phyloP scores from a whole-genome alignment of 2,888 invertebrate species.

The Conomelus anceps region DNA sequence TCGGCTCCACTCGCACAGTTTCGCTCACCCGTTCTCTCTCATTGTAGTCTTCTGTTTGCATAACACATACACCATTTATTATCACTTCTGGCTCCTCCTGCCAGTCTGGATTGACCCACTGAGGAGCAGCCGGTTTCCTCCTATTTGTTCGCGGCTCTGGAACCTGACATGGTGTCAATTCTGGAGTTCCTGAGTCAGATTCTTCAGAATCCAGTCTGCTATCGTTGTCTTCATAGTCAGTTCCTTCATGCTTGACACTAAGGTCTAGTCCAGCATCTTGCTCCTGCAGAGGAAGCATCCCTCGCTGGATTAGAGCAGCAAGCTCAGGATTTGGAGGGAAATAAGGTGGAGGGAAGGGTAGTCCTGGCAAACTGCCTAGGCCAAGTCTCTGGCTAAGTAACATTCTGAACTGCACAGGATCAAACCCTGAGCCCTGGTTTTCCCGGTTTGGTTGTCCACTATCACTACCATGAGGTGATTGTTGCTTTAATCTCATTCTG shows the following conservation, averaged over 20 bases:
- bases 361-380: conserved; percentile 54
- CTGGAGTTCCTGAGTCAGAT: conserved; percentile 34
- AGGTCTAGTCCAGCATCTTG: conserved; percentile 80
- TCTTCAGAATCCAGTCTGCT: conserved; percentile 40
- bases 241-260: conserved; percentile 68
- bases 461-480: conserved; percentile 68
- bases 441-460: conserved; percentile 49
- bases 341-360: conserved; percentile 65
- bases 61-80: conserved; percentile 89
- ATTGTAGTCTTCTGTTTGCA: conserved; percentile 60
- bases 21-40: conserved; percentile 49
- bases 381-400: conserved; percentile 80
- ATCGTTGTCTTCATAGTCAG: conserved; percentile 73
- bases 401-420: conserved; percentile 85
- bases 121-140: conserved; percentile 91
- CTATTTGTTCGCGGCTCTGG: conserved; percentile 50
- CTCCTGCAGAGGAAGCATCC: conserved; percentile 56
- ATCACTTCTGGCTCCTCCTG: conserved; percentile 74
- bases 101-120: conserved; percentile 96
- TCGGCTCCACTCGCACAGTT: conserved; percentile 69
- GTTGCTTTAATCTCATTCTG: conserved; percentile 93
- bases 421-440: conserved; percentile 59
- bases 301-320: conserved; percentile 67
- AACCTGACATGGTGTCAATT: conserved; percentile 29
- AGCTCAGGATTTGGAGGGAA: conserved; percentile 69